phyloP scores from a whole-genome alignment of 1,140 invertebrate genomes.

The Zaprionus nigranus region DNA sequence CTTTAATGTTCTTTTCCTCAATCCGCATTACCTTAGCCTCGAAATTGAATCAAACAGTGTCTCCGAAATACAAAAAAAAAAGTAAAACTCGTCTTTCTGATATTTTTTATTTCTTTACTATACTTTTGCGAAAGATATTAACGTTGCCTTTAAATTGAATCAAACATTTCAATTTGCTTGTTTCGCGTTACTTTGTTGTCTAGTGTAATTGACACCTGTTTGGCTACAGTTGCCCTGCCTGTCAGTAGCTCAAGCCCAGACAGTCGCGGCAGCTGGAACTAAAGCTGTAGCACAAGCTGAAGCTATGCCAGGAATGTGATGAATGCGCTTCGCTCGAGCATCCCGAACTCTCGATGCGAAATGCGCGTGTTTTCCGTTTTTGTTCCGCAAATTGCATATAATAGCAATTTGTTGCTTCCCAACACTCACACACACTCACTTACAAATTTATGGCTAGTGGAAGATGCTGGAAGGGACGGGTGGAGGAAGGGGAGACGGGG shows the following conservation, averaged over 20 bases:
- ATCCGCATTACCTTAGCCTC: too few species aligned
- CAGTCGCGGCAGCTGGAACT: background rate
- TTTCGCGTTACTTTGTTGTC: background rate
- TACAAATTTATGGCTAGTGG: background rate
- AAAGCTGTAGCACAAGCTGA: slow-evolving; percentile 6
- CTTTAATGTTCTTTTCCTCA: too few species aligned
- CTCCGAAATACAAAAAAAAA: too few species aligned
- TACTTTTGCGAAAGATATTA: background rate
- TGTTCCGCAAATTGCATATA: slow-evolving; percentile 62
- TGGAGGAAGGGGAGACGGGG: background rate
- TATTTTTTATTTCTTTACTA: too few species aligned
- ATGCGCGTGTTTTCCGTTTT: slow-evolving; percentile 43
- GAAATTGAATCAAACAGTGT: too few species aligned
- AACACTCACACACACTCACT: slow-evolving; percentile 1
- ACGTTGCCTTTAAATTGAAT: slow-evolving; percentile 1
- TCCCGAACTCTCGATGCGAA: slow-evolving; percentile 27
- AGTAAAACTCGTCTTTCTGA: too few species aligned
- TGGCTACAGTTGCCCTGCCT: slow-evolving; percentile 21
- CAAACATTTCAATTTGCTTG: background rate
- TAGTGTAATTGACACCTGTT: slow-evolving; percentile 42
- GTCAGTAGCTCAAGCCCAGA: slow-evolving; percentile 18
- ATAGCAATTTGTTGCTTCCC: slow-evolving; percentile 57
- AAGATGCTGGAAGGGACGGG: background rate
- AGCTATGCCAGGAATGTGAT: slow-evolving; percentile 29
- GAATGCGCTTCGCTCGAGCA: slow-evolving; percentile 26